Evolutionary conservation across 30 jellyfish, hydroid and myxozoan species (phyloP), one percentile per base, ranked within the genome.

Genomic region (Aurelia coerulea): DNA sequence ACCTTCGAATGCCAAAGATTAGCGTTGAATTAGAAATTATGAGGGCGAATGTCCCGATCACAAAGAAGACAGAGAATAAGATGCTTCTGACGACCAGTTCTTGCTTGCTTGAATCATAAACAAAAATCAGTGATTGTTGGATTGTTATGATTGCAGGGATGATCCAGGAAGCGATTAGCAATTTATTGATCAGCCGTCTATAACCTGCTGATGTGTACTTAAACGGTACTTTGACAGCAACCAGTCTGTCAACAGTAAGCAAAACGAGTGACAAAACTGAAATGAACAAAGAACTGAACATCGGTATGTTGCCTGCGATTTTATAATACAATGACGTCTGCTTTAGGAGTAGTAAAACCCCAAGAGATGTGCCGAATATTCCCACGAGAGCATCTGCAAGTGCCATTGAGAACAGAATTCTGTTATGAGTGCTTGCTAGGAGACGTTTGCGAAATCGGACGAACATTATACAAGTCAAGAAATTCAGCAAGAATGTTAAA

Each of bases 321-420:
- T 84, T 84, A 53, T 84, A 84, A 42, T 18, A 66, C 64, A 62
- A 3, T 5, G 76, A 9, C 5, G 80, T 49, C 67, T 77, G 79
- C 58, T 84, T 84, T 31, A 49, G 33, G 50, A 71, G 84, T 49
- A 84, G 93, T 31, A 74, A 56, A 62, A 51, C 69, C 11, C 93
- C 93, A 18, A 84, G 59, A 33, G 64, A 32, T 33, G 77, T 59
- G 12, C 88, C 87, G 32, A 84, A 84, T 15, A 77, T 50, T 12
- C 93, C 93, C 14, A 84, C 93, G 13, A 84, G 35, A 33, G 93
- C 69, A 41, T 84, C 93, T 49, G 93, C 93, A 11, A 84, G 65
- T 11, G 93, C 82, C 85, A 84, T 59, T 9, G 93, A 84, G 83
- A 77, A 84, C 76, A 84, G 83, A 23, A 84, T 84, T 1, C 93